Percentiles rank a stretch among this genome's conserved stretches.
Conservation (phyloP, 2,888 invertebrate genomes). For the Lamellibrachia satsuma region DNA sequence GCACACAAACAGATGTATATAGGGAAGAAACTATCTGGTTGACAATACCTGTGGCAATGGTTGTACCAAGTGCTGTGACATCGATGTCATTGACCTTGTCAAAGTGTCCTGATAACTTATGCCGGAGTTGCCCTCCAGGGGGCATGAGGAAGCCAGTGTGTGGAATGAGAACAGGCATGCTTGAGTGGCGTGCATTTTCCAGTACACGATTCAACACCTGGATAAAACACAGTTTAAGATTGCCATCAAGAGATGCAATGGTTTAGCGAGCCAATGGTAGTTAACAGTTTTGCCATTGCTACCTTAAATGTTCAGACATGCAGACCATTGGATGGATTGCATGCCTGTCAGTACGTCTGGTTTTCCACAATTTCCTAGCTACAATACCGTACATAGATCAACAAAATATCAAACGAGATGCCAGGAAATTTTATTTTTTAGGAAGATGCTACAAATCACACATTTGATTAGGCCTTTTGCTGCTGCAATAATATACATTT, state of each 20-base stretch:
- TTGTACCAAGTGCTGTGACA: conserved; percentile 35
- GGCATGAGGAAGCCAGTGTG: conserved; percentile 38
- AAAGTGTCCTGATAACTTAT: conserved; percentile 38
- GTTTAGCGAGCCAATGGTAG: not conserved
- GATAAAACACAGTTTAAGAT: not conserved
- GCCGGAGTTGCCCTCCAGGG: conserved; percentile 41
- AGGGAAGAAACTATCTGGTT: not conserved
- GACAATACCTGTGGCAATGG: conserved; percentile 36
- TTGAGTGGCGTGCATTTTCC: conserved; percentile 23
- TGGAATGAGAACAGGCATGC: conserved; percentile 32
- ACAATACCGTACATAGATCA: no score
- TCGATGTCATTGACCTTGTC: conserved; percentile 37
- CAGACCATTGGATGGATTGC: no score
- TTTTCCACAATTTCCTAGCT: no score
- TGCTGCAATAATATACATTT: no score
- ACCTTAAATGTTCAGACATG: no score
- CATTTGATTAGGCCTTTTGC: no score
- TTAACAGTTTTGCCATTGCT: no score
- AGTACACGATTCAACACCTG: conserved; percentile 24
- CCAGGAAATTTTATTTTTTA: no score
- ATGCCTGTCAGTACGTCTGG: no score
- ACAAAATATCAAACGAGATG: no score
- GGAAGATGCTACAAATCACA: no score
- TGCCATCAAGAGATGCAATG: not conserved
- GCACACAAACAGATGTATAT: not conserved